Evolutionary conservation across 2,797 vertebrate species (phyloP).

Genomic region (Pangasius sanitwongsei): DNA sequence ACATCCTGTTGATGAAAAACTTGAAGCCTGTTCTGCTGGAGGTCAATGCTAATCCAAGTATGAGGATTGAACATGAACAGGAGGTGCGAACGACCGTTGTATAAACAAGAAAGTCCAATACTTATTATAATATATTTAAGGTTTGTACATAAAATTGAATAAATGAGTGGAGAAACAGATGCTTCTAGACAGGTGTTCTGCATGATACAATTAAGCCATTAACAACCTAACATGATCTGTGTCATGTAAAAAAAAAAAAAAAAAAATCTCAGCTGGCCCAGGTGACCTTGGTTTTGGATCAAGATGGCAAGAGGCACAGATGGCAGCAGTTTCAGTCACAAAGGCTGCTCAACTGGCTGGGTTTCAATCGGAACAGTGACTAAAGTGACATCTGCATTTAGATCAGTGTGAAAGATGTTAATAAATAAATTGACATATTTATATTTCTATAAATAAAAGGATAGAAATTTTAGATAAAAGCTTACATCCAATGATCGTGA

Average conservation of each 20-base stretch:
- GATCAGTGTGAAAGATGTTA: background rate
- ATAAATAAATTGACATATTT: background rate
- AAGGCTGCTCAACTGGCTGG: background rate
- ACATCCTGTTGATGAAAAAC: constrained; percentile 96
- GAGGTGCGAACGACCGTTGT: constrained; percentile 77
- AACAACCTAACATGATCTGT: background rate
- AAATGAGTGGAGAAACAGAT: background rate
- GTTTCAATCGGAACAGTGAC: background rate
- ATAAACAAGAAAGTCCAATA: background rate
- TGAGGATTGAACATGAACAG: constrained; percentile 95
- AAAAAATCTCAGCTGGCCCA: background rate
- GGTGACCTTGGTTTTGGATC: constrained; percentile 1
- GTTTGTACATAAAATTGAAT: background rate
- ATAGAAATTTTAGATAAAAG: background rate
- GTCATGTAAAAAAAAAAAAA: background rate
- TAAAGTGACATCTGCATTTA: constrained; percentile 1
- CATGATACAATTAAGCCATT: background rate
- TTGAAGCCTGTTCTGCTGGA: constrained; percentile 93
- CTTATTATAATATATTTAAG: background rate
- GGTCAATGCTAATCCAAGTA: constrained; percentile 98
- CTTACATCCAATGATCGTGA: background rate
- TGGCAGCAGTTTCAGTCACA: background rate
- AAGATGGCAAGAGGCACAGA: constrained; percentile 1
- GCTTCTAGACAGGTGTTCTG: background rate
- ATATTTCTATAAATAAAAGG: too few relatives aligned